phyloP scores from a whole-genome alignment of 2,888 invertebrate genomes.

The Antheraea yamamai region DNA sequence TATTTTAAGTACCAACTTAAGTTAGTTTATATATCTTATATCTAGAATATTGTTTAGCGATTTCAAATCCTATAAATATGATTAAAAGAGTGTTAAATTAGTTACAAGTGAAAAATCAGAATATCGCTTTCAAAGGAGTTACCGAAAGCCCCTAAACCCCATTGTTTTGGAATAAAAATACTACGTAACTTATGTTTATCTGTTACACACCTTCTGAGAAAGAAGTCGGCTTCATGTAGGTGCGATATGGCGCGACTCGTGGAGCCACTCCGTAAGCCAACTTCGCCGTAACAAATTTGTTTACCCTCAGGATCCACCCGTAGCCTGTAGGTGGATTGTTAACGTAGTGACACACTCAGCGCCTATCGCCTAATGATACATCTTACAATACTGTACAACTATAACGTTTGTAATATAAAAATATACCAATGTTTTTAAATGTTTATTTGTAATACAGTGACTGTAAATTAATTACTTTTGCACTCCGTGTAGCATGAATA shows the following conservation, averaged over 20 bases:
- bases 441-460: too few species aligned
- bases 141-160: background rate
- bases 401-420: background rate
- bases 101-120: too few species aligned
- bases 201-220: background rate
- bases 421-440: background rate
- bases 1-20: too few species aligned
- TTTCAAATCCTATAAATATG: too few species aligned
- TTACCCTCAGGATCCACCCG: conserved; percentile 24
- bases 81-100: too few species aligned
- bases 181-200: background rate
- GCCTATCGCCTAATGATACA: background rate
- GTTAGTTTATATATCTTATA: too few species aligned
- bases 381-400: background rate
- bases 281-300: conserved; percentile 36
- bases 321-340: conserved; percentile 5
- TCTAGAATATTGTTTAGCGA: too few species aligned
- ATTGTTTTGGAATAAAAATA: background rate
- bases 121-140: background rate
- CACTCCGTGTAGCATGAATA: too few species aligned
- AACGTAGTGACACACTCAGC: background rate
- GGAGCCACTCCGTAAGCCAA: conserved; percentile 17
- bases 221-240: background rate
- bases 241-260: background rate
- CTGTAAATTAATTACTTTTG: too few species aligned